phyloP scores from a whole-genome alignment of 2,113 vertebrate species.

The Struthio camelus region DNA sequence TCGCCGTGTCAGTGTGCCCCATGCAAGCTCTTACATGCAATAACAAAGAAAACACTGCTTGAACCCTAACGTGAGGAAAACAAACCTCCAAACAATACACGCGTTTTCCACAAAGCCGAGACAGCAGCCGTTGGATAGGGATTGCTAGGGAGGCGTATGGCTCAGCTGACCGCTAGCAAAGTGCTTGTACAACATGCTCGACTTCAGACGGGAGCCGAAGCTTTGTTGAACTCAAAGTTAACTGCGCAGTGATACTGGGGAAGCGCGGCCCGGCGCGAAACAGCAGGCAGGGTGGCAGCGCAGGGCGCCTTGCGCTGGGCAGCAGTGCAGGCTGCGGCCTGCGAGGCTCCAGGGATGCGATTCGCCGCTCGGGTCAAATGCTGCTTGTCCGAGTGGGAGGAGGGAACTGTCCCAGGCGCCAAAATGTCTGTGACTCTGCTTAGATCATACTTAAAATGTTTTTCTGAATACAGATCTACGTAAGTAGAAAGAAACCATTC shows the following conservation, averaged over 20 bases:
- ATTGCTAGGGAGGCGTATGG: constrained; percentile 13
- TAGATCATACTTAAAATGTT: constrained; percentile 53
- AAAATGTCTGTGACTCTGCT: constrained; percentile 58
- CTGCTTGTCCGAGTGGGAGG: constrained; percentile 38
- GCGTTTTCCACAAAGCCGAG: constrained; percentile 52
- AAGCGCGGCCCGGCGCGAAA: rapidly evolving
- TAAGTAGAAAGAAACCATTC: constrained; percentile 65
- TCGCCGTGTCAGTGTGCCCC: rapidly evolving
- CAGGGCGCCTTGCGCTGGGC: not conserved
- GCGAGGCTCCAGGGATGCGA: not conserved
- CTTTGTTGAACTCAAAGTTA: not conserved
- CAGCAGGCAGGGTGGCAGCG: rapidly evolving
- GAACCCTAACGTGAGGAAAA: constrained; percentile 49
- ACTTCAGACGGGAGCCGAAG: not conserved
- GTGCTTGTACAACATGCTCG: not conserved
- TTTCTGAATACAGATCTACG: constrained; percentile 47
- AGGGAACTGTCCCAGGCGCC: constrained; percentile 45
- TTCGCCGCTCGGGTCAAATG: not conserved
- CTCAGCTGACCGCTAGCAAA: constrained; percentile 41
- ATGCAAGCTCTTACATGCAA: not conserved
- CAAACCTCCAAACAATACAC: constrained; percentile 35
- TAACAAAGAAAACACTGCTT: not conserved
- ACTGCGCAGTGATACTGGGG: rapidly evolving
- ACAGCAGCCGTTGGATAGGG: constrained; percentile 30
- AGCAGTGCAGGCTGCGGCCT: rapidly evolving